Conservation (phyloP, 53 echinoderm and acorn worm genomes). For the Hippasteria phrygiana region DNA sequence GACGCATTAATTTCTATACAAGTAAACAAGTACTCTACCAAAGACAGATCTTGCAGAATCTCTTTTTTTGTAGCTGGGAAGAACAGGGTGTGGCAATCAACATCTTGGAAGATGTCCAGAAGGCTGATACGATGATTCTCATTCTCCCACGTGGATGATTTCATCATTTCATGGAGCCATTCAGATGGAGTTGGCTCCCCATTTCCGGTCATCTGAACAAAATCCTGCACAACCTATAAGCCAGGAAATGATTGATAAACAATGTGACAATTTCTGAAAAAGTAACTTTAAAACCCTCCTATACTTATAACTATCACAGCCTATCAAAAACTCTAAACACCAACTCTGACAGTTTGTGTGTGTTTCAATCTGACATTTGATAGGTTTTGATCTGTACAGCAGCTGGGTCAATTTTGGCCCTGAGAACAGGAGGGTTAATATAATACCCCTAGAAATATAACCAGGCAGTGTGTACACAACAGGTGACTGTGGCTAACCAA, state of each 20-base stretch:
- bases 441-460: too few species aligned
- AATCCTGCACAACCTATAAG: constrained; percentile 79
- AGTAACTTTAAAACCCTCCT: too few species aligned
- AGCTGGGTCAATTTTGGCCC: too few species aligned
- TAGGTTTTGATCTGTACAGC: too few species aligned
- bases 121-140: constrained; percentile 80
- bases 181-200: constrained; percentile 66
- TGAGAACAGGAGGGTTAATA: too few species aligned
- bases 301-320: too few species aligned
- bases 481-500: too few species aligned
- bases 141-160: constrained; percentile 80
- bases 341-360: too few species aligned
- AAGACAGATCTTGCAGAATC: constrained; percentile 78
- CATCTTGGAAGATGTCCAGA: constrained; percentile 78
- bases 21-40: constrained; percentile 55
- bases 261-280: background rate
- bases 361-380: too few species aligned
- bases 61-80: constrained; percentile 80
- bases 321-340: too few species aligned
- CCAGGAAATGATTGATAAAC: background rate
- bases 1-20: too few species aligned
- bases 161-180: constrained; percentile 83
- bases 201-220: constrained; percentile 76
- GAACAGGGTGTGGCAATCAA: constrained; percentile 82
- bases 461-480: too few species aligned